Percentiles rank a stretch among this genome's conserved stretches.
phyloP scores from a whole-genome alignment of 2,113 vertebrate species.

The Chaetops frenatus region DNA sequence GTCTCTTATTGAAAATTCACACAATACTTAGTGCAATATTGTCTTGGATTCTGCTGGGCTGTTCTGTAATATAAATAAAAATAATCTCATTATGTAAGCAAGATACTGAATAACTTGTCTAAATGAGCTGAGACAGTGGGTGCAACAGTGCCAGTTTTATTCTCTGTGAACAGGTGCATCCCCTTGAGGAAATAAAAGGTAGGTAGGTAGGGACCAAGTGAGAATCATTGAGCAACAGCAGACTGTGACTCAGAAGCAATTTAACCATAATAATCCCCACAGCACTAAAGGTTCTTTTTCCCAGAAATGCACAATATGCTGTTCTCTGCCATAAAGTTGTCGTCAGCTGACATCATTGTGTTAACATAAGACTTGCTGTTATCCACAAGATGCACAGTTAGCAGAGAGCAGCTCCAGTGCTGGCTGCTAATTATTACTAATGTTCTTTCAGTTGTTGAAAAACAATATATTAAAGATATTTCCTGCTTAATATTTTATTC shows the following conservation, averaged over 20 bases:
- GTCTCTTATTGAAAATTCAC: neutral
- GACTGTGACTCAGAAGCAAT: neutral
- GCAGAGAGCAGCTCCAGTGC: neutral
- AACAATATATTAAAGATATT: neutral
- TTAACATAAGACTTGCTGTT: neutral
- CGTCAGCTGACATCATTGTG: neutral
- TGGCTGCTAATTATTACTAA: neutral
- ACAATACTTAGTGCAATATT: neutral
- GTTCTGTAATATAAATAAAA: neutral
- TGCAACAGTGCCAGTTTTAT: neutral
- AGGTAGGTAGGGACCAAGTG: neutral
- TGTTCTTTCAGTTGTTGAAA: neutral
- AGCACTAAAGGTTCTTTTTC: neutral
- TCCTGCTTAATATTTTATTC: neutral
- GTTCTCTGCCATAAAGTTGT: neutral
- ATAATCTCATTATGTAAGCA: neutral
- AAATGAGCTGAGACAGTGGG: neutral
- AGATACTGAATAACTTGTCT: neutral
- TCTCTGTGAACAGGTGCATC: neutral
- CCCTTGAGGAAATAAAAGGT: neutral
- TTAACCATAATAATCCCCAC: neutral
- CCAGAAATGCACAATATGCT: conserved; percentile 2
- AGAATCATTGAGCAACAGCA: neutral
- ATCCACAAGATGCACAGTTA: neutral
- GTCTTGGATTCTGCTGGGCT: neutral